phyloP scores from a whole-genome alignment of 1,140 invertebrate species.

The Drosophila athabasca region DNA sequence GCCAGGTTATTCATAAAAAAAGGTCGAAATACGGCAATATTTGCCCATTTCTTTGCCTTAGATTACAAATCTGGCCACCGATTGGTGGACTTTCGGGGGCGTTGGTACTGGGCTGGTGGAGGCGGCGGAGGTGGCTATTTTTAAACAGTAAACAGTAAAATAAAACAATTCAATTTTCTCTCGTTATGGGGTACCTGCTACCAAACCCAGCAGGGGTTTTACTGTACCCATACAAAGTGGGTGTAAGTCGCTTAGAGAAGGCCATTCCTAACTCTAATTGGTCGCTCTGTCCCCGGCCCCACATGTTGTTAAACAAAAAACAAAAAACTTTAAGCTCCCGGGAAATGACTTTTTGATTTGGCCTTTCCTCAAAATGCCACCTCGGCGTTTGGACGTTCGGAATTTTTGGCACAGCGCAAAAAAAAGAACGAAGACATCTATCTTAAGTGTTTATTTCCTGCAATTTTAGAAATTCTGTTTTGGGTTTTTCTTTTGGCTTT shows the following conservation, averaged over 20 bases:
- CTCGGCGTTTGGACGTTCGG: conserved; percentile 5
- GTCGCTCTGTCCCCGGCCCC: conserved; percentile 1
- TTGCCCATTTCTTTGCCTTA: conserved; percentile 10
- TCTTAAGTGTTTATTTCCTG: conserved; percentile 56
- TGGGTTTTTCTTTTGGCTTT: conserved; percentile 24
- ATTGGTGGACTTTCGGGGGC: conserved; percentile 6
- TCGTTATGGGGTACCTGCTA: conserved; percentile 1
- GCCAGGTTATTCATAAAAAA: conserved; percentile 21
- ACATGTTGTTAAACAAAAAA: conserved; percentile 15
- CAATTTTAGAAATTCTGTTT: conserved; percentile 37
- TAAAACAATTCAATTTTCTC: conserved; percentile 35
- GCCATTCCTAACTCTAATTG: neutral
- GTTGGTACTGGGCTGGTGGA: neutral
- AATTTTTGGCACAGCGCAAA: conserved; percentile 18
- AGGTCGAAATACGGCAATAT: conserved; percentile 28
- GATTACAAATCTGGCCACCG: conserved; percentile 31
- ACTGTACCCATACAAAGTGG: conserved; percentile 8
- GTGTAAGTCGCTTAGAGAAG: neutral
- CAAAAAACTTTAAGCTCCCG: too few species aligned
- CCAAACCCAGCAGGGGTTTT: neutral
- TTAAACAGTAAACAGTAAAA: conserved; percentile 1
- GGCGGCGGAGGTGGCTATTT: neutral
- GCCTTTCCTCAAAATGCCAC: conserved; percentile 22
- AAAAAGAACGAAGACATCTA: conserved; percentile 21
- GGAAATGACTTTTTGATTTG: conserved; percentile 8